Evolutionary conservation across 2,888 invertebrate species (phyloP), one percentile per base, ranked within the genome.

Genomic region (Dryobotodes eremita): DNA sequence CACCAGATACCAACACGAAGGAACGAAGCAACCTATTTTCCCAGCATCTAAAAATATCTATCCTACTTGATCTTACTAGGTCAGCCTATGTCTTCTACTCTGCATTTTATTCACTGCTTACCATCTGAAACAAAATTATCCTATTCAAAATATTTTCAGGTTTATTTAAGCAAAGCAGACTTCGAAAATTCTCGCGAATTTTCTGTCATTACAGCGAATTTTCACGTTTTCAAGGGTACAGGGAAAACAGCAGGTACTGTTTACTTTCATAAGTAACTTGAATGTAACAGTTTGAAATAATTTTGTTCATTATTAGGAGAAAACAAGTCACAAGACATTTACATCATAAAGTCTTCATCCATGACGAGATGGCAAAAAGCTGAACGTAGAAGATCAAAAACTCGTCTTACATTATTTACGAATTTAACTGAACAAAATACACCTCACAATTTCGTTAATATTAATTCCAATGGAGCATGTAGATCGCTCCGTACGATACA

Each of bases 111-210:
- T 85, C 86, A 71, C 82, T 85, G 79, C 84, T 85, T 85, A 85
- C 84, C 84, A 85, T 85, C 84, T 85, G 84, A 85, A 85, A 85
- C 84, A 85, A 85, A 85, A 85, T 83, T 2, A 57, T 81, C 83
- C 83, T 82, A 78, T 83, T 82, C 79, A 83, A 79, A 4, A 83
- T 71, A 53, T 11, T 74, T 70, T 71, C 61, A 71, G 36, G 15
- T 31, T 66, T 26, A 48, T 69, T 46, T 36, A 50, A 57, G n/a
- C n/a, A 50, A 23, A 42, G 46, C 2, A 23, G 23, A 3, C 7
- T 2, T 23, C 5, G 46, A 71, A 57, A 46, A 46, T 0, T 72
- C n/a, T 59, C 46, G 23, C 1, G 20, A 53, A 26, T 42, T 42
- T 50, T 70, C 20, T 26, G 23, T 26, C 23, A 26, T 10, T 70